phyloP scores from a whole-genome alignment of 2,888 invertebrate species.

The Torymus auratus region DNA sequence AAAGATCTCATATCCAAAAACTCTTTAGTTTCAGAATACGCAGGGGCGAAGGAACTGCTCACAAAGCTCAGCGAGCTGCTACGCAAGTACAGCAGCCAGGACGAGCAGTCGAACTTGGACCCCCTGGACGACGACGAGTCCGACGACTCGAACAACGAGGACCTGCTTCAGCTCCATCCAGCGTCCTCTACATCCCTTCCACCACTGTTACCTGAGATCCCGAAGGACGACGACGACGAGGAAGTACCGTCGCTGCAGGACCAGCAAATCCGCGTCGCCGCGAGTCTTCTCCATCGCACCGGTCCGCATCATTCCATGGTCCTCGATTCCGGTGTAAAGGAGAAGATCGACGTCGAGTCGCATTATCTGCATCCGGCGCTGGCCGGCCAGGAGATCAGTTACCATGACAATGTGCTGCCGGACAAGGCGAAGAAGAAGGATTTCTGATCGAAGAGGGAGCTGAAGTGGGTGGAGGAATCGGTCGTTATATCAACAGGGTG shows the following conservation, averaged over 20 bases:
- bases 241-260: slow-evolving; percentile 67
- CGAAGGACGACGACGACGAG: slow-evolving; percentile 54
- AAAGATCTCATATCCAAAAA: no score
- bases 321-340: slow-evolving; percentile 77
- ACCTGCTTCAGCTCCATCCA: slow-evolving; percentile 8
- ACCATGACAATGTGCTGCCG: slow-evolving; percentile 74
- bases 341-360: slow-evolving; percentile 80
- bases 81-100: slow-evolving; percentile 64
- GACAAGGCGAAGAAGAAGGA: slow-evolving; percentile 74
- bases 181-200: slow-evolving; percentile 5
- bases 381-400: slow-evolving; percentile 80
- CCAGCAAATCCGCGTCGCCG: slow-evolving; percentile 65
- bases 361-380: slow-evolving; percentile 81
- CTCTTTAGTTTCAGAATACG: slow-evolving; percentile 17
- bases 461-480: no score
- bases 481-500: no score
- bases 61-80: slow-evolving; percentile 69
- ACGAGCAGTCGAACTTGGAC: slow-evolving; percentile 27
- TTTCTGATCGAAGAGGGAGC: slow-evolving; percentile 61
- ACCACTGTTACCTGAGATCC: slow-evolving; percentile 12
- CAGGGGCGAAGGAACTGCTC: slow-evolving; percentile 58
- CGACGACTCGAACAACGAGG: background rate
- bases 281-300: slow-evolving; percentile 75
- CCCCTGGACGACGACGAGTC: slow-evolving; percentile 29
- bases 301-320: slow-evolving; percentile 80